Base-by-base conservation (phyloP, 2,888 invertebrate genomes). In the Heliconius hortense region DNA sequence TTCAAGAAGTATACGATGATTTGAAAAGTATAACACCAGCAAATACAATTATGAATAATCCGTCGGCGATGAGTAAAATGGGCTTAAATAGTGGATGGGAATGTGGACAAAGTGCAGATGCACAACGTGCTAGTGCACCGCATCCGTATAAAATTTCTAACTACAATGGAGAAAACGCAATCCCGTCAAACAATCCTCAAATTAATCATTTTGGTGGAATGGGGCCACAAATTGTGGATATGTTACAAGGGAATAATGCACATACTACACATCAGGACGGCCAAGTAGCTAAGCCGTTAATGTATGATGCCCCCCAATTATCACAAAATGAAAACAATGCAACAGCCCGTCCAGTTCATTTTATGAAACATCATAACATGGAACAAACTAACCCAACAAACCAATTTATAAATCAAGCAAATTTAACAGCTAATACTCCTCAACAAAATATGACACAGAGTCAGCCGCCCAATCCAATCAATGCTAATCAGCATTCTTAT, bases 1-100 rank as follows among this genome's bases (percentile, higher is more conserved):
- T 93, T 7, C 84, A 90, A 76, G 94, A 94, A 84, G 93, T 93
- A 2, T 92, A 92, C 77, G 79, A 90, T 4, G 93, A 94, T 77
- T 84, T 94, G 26, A 91, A 87, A 80, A 83, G 85, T 4, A 87
- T 94, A 18, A 86, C 85, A 56, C 88, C 92, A 24, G 83, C 79
- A 28, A 94, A 94, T 73, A 89, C 92, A 1, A 78, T 93, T 5
- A 84, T 86, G 80, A 90, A 90, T 75, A 88, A 86, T 77, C 85
- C 89, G 39, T 81, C 89, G 75, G 81, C 89, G 75, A 89, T 84
- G 24, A 82, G 80, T 43, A 83, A 89, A 75, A 88, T 92, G 86
- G 89, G 90, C 1, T 75, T 90, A 10, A 53, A 82, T 21, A 53
- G 59, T 31, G 67, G 72, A 31, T 56, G 64, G 59, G 53, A 59